Evolutionary conservation across 2,888 invertebrate genomes (phyloP).

Genomic region (Agrochola lota): DNA sequence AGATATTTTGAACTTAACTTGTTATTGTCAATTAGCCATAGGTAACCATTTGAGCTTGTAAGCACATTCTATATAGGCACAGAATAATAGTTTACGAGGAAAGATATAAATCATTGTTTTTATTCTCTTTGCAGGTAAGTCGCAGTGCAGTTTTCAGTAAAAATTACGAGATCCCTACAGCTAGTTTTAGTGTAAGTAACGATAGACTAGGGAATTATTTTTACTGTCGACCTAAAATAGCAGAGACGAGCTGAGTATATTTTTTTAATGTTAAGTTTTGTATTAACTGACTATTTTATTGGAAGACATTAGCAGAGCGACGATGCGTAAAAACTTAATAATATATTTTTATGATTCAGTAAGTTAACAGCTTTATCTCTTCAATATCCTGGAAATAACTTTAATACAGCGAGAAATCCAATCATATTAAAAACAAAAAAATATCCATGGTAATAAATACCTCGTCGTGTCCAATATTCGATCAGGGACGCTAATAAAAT

Average conservation of each 20-base stretch:
- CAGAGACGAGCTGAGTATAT: no score
- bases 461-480: slow-evolving; percentile 45
- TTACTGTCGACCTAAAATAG: no score
- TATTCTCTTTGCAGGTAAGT: not conserved
- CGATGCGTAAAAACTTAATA: not conserved
- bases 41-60: no score
- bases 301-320: slow-evolving; percentile 13
- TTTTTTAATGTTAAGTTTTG: no score
- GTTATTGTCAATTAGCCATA: no score
- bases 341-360: not conserved
- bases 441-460: slow-evolving; percentile 40
- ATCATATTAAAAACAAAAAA: slow-evolving; percentile 20
- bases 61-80: no score
- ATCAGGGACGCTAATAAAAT: slow-evolving; percentile 49
- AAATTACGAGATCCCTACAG: no score
- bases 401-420: slow-evolving; percentile 14
- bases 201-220: no score
- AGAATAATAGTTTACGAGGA: no score
- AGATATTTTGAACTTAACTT: no score
- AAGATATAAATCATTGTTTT: no score
- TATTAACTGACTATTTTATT: slow-evolving; percentile 21
- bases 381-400: slow-evolving; percentile 23
- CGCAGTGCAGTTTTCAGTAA: not conserved
- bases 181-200: no score
- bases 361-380: slow-evolving; percentile 14